These are phyloP conservation scores for Toxostoma redivivum DNA, from an alignment of 2,113 vertebrate species.

Conservation along the genomic window DNA sequence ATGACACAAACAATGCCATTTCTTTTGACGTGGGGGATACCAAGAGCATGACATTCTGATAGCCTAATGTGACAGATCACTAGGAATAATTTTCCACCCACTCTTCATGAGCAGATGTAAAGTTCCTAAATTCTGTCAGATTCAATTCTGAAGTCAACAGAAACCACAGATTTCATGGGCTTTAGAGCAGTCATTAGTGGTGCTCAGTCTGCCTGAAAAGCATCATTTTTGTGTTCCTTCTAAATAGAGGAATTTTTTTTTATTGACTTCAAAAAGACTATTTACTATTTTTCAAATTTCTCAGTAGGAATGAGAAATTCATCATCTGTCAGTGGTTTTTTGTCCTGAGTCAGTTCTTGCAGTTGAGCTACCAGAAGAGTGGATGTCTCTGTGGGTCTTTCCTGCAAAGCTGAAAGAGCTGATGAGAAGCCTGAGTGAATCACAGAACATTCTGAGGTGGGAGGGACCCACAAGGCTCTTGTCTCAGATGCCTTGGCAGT, in stretches of 20 bases:
- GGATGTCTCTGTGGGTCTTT: not conserved
- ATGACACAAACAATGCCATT: not conserved
- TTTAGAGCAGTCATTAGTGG: not conserved
- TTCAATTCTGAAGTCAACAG: not conserved
- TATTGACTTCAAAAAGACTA: not conserved
- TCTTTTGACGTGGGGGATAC: not conserved
- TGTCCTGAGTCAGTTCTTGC: not conserved
- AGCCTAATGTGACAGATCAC: not conserved
- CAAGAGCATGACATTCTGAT: not conserved
- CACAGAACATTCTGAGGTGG: not conserved
- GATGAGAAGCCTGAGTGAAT: not conserved
- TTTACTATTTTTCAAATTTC: not conserved
- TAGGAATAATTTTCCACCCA: not conserved
- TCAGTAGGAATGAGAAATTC: not conserved
- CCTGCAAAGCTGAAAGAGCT: not conserved
- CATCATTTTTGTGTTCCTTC: not conserved
- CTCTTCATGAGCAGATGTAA: not conserved
- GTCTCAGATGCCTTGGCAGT: not conserved
- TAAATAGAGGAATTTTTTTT: not conserved
- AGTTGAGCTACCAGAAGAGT: not conserved
- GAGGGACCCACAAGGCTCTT: not conserved
- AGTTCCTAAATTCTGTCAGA: not conserved
- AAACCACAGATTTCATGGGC: not conserved
- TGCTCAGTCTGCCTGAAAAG: not conserved
- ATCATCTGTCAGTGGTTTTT: not conserved